Evolutionary conservation across 1,140 invertebrate species (phyloP).

Genomic region (Lepidurus packardi): DNA sequence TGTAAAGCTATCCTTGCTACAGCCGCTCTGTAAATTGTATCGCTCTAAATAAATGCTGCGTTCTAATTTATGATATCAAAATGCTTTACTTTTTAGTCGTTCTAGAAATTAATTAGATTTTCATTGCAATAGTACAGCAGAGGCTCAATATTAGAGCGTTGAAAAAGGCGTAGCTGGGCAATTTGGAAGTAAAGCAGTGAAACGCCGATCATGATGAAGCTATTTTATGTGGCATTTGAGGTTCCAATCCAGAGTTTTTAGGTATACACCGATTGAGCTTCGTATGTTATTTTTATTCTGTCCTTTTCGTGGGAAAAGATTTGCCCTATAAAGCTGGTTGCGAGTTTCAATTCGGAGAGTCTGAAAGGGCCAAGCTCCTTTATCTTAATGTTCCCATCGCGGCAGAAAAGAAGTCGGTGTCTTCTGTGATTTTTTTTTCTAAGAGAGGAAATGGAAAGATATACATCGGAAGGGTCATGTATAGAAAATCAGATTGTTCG

Average conservation of each 20-base stretch:
- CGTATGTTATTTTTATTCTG: background rate
- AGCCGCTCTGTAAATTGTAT: no score
- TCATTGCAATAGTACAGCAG: no score
- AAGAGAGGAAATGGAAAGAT: background rate
- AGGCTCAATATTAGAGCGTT: no score
- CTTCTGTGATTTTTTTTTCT: background rate
- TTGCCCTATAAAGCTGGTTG: background rate
- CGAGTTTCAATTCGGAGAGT: background rate
- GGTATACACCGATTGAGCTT: background rate
- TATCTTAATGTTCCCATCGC: slow-evolving; percentile 9
- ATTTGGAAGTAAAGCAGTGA: background rate
- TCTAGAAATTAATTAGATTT: no score
- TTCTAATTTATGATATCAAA: no score
- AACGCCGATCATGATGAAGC: background rate
- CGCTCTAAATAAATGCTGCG: no score
- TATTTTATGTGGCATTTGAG: background rate
- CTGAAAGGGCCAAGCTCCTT: background rate
- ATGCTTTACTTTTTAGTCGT: no score
- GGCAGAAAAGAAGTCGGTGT: background rate
- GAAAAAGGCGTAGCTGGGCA: no score
- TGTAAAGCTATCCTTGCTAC: no score
- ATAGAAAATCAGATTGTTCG: no score
- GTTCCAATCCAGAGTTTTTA: background rate
- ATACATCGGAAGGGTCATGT: background rate
- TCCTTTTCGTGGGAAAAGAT: background rate